phyloP scores from a whole-genome alignment of 2,888 invertebrate genomes.

The Linhomoeus sp. region DNA sequence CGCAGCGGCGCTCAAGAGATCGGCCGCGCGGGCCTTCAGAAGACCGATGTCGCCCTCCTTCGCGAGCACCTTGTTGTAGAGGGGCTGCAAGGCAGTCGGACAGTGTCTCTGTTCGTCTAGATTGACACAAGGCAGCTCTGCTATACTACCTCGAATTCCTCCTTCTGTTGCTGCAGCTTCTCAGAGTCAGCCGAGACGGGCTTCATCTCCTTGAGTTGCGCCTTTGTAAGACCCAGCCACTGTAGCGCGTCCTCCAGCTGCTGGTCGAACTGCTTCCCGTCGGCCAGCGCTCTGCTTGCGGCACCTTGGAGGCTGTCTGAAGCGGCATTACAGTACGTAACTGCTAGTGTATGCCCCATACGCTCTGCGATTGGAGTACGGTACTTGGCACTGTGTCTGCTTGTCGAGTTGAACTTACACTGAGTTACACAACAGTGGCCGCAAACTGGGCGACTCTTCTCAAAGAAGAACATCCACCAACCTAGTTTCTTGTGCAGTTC shows the following conservation, averaged over 20 bases:
- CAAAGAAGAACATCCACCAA: too few relatives aligned
- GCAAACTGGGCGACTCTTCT: too few relatives aligned
- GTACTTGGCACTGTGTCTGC: too few relatives aligned
- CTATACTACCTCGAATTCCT: slow-evolving; percentile 53
- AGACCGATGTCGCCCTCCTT: slow-evolving; percentile 81
- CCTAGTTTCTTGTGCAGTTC: too few relatives aligned
- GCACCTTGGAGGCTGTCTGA: slow-evolving; percentile 47
- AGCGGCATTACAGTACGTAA: slow-evolving; percentile 1
- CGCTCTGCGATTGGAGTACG: too few relatives aligned
- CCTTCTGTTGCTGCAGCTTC: slow-evolving; percentile 62
- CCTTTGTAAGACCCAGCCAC: slow-evolving; percentile 53
- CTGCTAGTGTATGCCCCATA: too few relatives aligned
- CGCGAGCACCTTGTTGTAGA: slow-evolving; percentile 65
- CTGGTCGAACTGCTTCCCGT: slow-evolving; percentile 71
- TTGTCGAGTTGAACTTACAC: too few relatives aligned
- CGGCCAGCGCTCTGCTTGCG: slow-evolving; percentile 57
- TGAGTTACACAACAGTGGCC: too few relatives aligned
- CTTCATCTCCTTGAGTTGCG: slow-evolving; percentile 14
- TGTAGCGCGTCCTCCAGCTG: slow-evolving; percentile 67
- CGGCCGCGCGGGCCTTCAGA: slow-evolving; percentile 49
- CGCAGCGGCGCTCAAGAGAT: too few relatives aligned
- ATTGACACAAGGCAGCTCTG: too few relatives aligned
- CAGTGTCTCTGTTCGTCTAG: too few relatives aligned
- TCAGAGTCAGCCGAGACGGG: slow-evolving; percentile 62
- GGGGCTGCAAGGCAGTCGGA: slow-evolving; percentile 36